Evolutionary conservation across 2,888 invertebrate species (phyloP), one percentile per base, ranked within the genome.

Genomic region (Eledone cirrhosa): DNA sequence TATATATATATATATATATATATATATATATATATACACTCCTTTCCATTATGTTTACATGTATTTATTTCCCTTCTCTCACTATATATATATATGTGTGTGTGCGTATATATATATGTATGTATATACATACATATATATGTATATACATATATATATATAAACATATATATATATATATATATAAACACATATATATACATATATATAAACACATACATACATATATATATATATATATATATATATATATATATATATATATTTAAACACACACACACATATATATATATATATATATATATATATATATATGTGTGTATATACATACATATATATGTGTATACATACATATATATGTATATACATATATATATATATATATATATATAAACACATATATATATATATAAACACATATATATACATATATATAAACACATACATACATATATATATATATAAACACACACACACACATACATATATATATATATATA

Each of bases 1-100:
- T 53, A 53, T 53, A 53, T 53, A 53, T 53, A 69, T 24, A 24
- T 69, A 24, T 69, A n/a, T n/a, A 27, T 69, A n/a, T 69, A 69
- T 69, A 69, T 69, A 69, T 69, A 24, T 53, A 19, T 16, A 19
- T 53, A 19, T 53, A 53, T 53, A 53, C 13, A 53, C 14, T 53
- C 19, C 53, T 53, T 53, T 19, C 53, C 13, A 19, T 53, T 13
- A 19, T 16, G 53, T 53, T 53, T 16, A 53, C 19, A 53, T 13
- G n/a, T n/a, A n/a, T n/a, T n/a, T n/a, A n/a, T n/a, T n/a, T n/a
- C n/a, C n/a, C n/a, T n/a, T n/a, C n/a, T n/a, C n/a, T n/a, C n/a
- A n/a, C n/a, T n/a, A n/a, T n/a, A n/a, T n/a, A n/a, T n/a, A n/a
- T n/a, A n/a, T n/a, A n/a, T n/a, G n/a, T n/a, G n/a, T n/a, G n/a